Evolutionary conservation across 53 echinoderm and acorn worm species (phyloP).

Genomic region (Hippasteria phrygiana): DNA sequence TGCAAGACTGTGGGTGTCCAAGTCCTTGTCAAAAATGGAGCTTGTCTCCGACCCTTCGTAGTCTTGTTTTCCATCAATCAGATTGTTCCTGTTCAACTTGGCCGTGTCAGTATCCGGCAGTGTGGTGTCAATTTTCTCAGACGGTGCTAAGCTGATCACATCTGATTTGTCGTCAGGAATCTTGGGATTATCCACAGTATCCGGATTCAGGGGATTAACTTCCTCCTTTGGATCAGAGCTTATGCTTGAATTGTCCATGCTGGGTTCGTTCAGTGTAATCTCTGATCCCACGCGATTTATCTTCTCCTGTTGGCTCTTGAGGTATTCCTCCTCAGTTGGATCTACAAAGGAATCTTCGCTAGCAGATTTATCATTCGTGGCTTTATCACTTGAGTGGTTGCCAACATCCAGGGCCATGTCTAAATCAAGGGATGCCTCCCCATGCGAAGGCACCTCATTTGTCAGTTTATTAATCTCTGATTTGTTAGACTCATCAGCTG

Average conservation of each 20-base stretch:
- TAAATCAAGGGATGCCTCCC: neutral
- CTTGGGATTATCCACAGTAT: neutral
- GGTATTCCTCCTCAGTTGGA: slow-evolving; percentile 59
- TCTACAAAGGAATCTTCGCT: slow-evolving; percentile 14
- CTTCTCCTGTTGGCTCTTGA: slow-evolving; percentile 38
- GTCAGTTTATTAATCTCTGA: neutral
- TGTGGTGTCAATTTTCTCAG: slow-evolving; percentile 9
- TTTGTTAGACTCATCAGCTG: neutral
- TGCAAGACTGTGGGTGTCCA: slow-evolving; percentile 12
- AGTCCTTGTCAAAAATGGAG: slow-evolving; percentile 23
- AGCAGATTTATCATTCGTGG: neutral
- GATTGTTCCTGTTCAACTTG: neutral
- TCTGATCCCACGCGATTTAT: slow-evolving; percentile 31
- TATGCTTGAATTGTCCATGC: slow-evolving; percentile 19
- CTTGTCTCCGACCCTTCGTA: slow-evolving; percentile 38
- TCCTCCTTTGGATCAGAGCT: slow-evolving; percentile 30
- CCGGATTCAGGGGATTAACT: neutral
- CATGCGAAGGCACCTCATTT: neutral
- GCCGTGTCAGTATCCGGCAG: neutral
- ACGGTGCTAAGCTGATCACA: slow-evolving; percentile 5
- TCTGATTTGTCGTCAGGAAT: neutral
- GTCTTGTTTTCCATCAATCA: neutral
- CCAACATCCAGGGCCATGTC: neutral
- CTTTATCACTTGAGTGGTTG: neutral
- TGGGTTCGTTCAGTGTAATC: slow-evolving; percentile 42